phyloP scores from a whole-genome alignment of 2,888 invertebrate genomes.

The Oxycera nigricornis region DNA sequence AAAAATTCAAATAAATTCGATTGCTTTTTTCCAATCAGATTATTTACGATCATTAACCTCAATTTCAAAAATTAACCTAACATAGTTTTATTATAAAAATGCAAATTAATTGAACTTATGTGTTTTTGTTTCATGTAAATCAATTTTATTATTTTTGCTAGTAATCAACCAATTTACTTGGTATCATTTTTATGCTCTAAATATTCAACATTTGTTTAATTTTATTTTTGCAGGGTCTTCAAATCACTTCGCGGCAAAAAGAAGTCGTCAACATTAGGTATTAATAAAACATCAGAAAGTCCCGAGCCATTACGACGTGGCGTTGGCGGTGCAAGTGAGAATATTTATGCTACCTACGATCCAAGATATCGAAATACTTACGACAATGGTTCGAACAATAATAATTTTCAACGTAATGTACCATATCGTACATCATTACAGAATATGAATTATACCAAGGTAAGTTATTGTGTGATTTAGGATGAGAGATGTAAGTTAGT shows the following conservation, averaged over 20 bases:
- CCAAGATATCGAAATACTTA: conserved; percentile 52
- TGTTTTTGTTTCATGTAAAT: too few relatives aligned
- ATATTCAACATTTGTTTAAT: background rate
- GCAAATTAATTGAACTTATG: too few relatives aligned
- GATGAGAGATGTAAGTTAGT: too few relatives aligned
- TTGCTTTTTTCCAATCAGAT: too few relatives aligned
- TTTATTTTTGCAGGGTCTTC: conserved; percentile 54
- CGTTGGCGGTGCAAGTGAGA: conserved; percentile 44
- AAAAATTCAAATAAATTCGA: too few relatives aligned
- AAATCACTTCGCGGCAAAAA: conserved; percentile 60
- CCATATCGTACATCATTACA: conserved; percentile 57
- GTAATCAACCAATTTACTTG: too few relatives aligned
- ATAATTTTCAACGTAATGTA: conserved; percentile 53
- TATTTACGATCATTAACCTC: too few relatives aligned
- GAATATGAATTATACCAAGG: conserved; percentile 54
- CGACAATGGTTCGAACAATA: conserved; percentile 46
- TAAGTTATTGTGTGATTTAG: conserved; percentile 46
- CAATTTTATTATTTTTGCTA: too few relatives aligned
- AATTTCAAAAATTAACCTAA: too few relatives aligned
- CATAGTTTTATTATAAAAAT: too few relatives aligned
- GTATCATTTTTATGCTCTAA: background rate
- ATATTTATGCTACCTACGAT: conserved; percentile 52
- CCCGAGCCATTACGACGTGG: conserved; percentile 56
- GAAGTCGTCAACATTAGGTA: conserved; percentile 60
- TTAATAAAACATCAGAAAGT: conserved; percentile 62